phyloP scores from a whole-genome alignment of 2,888 invertebrate genomes.

The Acanthopleura granulata region DNA sequence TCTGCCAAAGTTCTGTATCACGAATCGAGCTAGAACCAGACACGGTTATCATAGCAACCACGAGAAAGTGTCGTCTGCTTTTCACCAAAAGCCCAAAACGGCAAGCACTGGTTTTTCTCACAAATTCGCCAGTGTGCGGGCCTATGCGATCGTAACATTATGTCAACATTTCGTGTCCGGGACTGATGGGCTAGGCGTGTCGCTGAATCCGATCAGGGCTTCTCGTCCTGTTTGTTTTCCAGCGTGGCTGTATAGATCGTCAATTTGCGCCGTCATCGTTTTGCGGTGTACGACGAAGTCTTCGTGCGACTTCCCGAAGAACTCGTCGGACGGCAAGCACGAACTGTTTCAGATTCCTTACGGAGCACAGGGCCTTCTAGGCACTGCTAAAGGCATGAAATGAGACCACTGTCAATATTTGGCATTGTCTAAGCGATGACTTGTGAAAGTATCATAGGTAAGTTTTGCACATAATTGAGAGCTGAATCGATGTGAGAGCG shows the following conservation, averaged over 20 bases:
- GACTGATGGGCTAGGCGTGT: no score
- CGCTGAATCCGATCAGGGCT: no score
- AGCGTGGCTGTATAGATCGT: background rate
- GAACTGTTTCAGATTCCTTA: background rate
- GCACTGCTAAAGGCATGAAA: background rate
- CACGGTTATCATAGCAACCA: background rate
- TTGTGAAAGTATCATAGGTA: background rate
- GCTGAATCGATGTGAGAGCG: background rate
- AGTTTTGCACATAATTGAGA: conserved; percentile 3
- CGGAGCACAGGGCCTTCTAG: background rate
- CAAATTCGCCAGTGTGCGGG: background rate
- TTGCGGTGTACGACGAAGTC: background rate
- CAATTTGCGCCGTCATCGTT: background rate
- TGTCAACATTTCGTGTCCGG: background rate
- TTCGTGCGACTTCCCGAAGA: background rate
- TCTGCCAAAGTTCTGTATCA: background rate
- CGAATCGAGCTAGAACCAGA: background rate
- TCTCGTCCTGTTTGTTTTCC: background rate
- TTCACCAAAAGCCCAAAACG: background rate
- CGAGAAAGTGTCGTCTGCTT: conserved; percentile 7
- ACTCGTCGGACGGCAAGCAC: background rate
- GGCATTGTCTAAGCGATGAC: conserved; percentile 3
- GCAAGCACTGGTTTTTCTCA: background rate
- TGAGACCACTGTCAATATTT: background rate
- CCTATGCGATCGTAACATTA: background rate